Evolutionary conservation across 2,797 vertebrate genomes (phyloP).

Genomic region (Sebastiscus tertius): DNA sequence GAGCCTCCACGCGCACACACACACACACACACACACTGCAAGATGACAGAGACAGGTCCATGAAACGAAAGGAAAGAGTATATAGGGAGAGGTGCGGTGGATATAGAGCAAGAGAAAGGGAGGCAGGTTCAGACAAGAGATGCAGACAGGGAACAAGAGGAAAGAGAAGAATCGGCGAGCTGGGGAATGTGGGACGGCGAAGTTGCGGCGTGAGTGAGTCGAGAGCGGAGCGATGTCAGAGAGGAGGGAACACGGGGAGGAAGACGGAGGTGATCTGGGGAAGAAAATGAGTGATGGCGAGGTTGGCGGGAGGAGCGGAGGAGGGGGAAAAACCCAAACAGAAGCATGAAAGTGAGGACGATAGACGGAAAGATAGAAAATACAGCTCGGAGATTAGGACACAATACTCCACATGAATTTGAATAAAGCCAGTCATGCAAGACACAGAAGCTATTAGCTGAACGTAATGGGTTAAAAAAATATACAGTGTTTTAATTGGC

Average conservation of each 20-base stretch:
- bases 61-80: conserved; percentile 28
- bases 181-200: conserved; percentile 30
- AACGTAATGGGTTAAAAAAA: background rate
- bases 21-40: conserved; percentile 14
- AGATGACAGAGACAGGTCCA: conserved; percentile 52
- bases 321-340: conserved; percentile 4
- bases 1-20: conserved; percentile 44
- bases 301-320: background rate
- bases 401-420: conserved; percentile 27
- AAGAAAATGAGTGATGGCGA: conserved; percentile 33
- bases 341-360: conserved; percentile 4
- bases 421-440: conserved; percentile 19
- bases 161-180: background rate
- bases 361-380: conserved; percentile 18
- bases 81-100: conserved; percentile 15
- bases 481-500: background rate
- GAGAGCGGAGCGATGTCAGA: conserved; percentile 23
- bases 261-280: conserved; percentile 28
- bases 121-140: background rate
- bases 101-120: conserved; percentile 32
- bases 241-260: conserved; percentile 13
- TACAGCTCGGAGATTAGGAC: conserved; percentile 8
- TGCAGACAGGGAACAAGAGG: background rate
- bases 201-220: conserved; percentile 12
- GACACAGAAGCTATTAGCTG: background rate